Percentiles rank a stretch among this genome's conserved stretches.
Evolutionary conservation across 2,113 vertebrate genomes (phyloP).

Genomic region (Grammomys surdaster): DNA sequence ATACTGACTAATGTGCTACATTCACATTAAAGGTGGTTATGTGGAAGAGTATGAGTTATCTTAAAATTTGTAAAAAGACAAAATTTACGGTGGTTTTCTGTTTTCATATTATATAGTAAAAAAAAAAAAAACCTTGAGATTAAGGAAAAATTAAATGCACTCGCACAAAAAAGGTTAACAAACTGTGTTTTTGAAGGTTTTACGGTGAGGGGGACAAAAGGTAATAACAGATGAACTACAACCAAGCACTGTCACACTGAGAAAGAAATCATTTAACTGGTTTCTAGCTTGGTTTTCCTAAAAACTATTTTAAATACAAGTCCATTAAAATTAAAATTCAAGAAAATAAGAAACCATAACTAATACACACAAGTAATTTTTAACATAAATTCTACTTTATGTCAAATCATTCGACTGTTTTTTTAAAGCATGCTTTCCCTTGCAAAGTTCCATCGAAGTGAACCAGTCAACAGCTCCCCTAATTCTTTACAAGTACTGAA

Average conservation of each 20-base stretch:
- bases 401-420: constrained; percentile 60
- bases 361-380: constrained; percentile 49
- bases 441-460: constrained; percentile 71
- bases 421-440: constrained; percentile 32
- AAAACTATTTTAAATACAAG: constrained; percentile 1
- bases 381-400: constrained; percentile 62
- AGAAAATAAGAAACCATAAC: constrained; percentile 55
- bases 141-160: neutral
- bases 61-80: constrained; percentile 49
- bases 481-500: constrained; percentile 54
- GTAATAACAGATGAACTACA: constrained; percentile 42
- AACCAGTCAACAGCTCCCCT: constrained; percentile 60
- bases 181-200: constrained; percentile 44
- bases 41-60: neutral
- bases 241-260: constrained; percentile 31
- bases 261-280: constrained; percentile 62
- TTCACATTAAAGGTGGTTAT: constrained; percentile 20
- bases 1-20: neutral
- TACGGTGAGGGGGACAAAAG: neutral
- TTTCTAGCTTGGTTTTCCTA: neutral
- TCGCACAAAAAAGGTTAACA: neutral
- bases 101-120: constrained; percentile 49
- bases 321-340: constrained; percentile 54
- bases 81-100: constrained; percentile 46
- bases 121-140: neutral